Percentiles rank a stretch among this genome's conserved stretches.
Evolutionary conservation across 2,113 vertebrate genomes (phyloP).

Genomic region (Grantiella picta): DNA sequence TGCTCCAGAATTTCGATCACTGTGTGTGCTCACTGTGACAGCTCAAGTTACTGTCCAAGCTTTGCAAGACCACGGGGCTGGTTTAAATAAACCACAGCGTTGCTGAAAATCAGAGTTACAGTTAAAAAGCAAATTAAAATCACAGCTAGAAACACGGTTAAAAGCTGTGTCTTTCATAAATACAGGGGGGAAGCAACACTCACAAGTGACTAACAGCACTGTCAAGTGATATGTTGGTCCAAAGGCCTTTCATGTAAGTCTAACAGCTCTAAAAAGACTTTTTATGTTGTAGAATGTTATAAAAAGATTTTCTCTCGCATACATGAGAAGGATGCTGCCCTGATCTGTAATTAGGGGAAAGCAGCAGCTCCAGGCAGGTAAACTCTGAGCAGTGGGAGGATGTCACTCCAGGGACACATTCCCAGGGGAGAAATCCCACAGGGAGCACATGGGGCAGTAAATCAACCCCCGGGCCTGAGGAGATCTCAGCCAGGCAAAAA

Average conservation of each 20-base stretch:
- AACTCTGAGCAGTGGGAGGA: background rate
- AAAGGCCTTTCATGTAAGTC: background rate
- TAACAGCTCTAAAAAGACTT: background rate
- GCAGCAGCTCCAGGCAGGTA: background rate
- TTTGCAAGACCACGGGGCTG: background rate
- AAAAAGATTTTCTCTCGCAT: background rate
- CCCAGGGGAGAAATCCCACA: background rate
- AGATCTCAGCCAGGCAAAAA: conserved; percentile 23
- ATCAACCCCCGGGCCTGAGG: background rate
- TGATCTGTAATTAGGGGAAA: background rate
- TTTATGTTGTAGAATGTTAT: background rate
- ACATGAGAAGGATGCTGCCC: background rate
- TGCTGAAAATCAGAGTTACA: background rate
- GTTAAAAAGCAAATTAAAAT: background rate
- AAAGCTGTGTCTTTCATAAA: background rate
- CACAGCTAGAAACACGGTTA: background rate
- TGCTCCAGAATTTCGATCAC: background rate
- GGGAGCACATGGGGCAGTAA: conserved; percentile 28
- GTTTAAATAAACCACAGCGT: background rate
- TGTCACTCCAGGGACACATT: background rate
- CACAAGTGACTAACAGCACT: background rate
- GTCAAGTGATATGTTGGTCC: background rate
- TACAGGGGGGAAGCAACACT: background rate
- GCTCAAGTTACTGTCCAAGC: conserved; percentile 16
- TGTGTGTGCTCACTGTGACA: background rate